Conservation (phyloP, 1,140 invertebrate genomes). For the Dysdera silvatica region DNA sequence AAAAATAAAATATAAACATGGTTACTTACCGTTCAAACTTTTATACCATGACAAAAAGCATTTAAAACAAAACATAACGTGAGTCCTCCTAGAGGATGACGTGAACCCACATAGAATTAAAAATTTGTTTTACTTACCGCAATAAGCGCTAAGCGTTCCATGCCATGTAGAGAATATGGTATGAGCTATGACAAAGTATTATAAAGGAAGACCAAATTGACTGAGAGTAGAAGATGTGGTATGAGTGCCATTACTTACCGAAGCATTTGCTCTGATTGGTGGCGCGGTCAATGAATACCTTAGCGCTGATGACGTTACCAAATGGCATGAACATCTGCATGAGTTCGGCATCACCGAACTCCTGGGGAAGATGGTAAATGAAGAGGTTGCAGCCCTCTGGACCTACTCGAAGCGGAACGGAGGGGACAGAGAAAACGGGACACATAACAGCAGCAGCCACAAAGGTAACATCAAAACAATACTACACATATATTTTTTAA, state of each 20-base stretch:
- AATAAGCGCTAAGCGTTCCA: too few species aligned
- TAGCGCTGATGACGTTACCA: constrained; percentile 98
- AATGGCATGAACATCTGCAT: constrained; percentile 99
- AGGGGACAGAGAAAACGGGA: not conserved
- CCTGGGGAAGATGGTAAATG: constrained; percentile 99
- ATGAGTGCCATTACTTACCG: constrained; percentile 57
- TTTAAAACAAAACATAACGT: too few species aligned
- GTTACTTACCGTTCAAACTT: too few species aligned
- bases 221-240: too few species aligned
- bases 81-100: too few species aligned
- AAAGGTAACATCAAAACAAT: not conserved
- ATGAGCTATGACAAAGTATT: too few species aligned
- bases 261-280: constrained; percentile 99
- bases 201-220: too few species aligned
- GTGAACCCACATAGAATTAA: too few species aligned
- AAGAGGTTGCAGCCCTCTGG: constrained; percentile 99
- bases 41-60: too few species aligned
- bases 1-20: too few species aligned
- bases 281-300: constrained; percentile 98
- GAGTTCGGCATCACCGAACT: constrained; percentile 95
- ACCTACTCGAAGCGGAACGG: constrained; percentile 47
- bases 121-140: too few species aligned
- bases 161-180: too few species aligned
- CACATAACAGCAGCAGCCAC: not conserved
- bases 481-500: not conserved